Percentiles rank a stretch among this genome's conserved stretches.
Evolutionary conservation across 2,888 invertebrate genomes (phyloP).

Genomic region (Lamellibrachia satsuma): DNA sequence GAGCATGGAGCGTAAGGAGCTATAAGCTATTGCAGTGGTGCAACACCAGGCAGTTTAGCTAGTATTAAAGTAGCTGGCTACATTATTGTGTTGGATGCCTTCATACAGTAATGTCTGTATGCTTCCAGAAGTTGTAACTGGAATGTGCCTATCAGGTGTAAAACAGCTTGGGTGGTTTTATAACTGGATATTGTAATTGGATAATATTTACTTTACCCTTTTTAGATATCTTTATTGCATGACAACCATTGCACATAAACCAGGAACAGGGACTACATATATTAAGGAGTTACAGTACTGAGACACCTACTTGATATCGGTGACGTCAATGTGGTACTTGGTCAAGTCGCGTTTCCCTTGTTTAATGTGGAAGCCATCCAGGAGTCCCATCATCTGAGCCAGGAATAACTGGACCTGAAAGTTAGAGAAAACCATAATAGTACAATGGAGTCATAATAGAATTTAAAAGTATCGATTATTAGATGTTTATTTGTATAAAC

Average conservation of each 20-base stretch:
- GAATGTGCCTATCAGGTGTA: background rate
- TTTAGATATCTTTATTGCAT: background rate
- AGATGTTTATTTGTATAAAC: background rate
- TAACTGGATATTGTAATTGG: background rate
- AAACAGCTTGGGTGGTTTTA: background rate
- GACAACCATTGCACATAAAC: background rate
- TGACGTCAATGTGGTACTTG: constrained; percentile 14
- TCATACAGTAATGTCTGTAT: no score
- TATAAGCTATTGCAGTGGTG: no score
- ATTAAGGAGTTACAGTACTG: background rate
- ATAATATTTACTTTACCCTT: background rate
- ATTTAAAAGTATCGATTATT: background rate
- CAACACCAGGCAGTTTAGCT: no score
- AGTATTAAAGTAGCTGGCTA: background rate
- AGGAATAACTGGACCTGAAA: constrained; percentile 74
- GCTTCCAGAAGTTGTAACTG: background rate
- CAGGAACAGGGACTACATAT: no score
- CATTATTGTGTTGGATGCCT: no score
- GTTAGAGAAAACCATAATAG: background rate
- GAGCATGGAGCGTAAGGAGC: no score
- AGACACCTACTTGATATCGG: constrained; percentile 20
- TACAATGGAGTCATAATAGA: background rate
- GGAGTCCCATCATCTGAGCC: constrained; percentile 81
- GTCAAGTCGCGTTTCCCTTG: background rate
- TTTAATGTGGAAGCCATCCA: constrained; percentile 74